phyloP scores from a whole-genome alignment of 2,797 vertebrate species.

The Peromyscus nudipes region DNA sequence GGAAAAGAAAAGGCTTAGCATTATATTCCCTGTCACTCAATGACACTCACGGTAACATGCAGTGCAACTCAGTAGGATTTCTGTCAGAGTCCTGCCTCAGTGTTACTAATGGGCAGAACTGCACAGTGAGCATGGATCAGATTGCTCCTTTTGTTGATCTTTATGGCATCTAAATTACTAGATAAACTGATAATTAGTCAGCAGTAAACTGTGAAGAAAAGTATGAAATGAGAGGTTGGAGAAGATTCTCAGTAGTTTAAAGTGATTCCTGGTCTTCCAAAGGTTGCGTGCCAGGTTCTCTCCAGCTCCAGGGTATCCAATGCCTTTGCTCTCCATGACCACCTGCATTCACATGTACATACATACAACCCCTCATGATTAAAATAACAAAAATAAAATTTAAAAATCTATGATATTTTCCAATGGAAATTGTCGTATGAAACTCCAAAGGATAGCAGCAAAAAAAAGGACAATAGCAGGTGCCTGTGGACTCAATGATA shows the following conservation, averaged over 20 bases:
- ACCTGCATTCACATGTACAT: background rate
- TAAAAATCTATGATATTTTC: background rate
- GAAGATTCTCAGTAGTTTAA: background rate
- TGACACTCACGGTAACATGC: background rate
- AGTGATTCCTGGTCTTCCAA: background rate
- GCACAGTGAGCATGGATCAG: background rate
- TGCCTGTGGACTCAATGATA: slow-evolving; percentile 91
- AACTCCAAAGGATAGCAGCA: slow-evolving; percentile 92
- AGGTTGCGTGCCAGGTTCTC: background rate
- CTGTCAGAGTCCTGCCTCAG: background rate
- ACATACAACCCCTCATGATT: no score
- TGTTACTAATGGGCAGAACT: background rate
- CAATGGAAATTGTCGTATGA: slow-evolving; percentile 78
- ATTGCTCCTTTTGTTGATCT: background rate
- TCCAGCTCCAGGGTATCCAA: background rate
- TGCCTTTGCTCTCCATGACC: background rate
- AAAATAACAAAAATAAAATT: no score
- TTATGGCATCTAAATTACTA: background rate
- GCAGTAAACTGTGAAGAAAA: background rate
- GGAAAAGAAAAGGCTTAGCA: background rate
- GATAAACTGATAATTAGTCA: background rate
- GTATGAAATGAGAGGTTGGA: background rate
- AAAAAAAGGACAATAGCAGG: slow-evolving; percentile 90
- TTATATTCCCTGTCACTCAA: background rate
- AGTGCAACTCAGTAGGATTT: background rate